Conservation (phyloP, 2,888 invertebrate genomes). For the Thelaira solivaga region DNA sequence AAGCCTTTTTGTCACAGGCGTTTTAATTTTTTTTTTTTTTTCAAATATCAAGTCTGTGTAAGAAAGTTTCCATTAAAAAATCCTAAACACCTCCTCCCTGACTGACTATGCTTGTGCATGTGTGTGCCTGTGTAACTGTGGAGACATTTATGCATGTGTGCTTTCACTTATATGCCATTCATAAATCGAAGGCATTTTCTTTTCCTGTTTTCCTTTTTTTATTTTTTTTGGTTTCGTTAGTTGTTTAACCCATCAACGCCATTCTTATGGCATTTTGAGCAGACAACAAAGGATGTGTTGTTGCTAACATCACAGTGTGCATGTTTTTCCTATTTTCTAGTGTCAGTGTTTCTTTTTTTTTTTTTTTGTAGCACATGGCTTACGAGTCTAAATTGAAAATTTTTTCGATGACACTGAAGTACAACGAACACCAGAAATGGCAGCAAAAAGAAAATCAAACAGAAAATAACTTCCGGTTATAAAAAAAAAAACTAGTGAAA, state of each 20-base stretch:
- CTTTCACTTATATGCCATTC: neutral
- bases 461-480: constrained; percentile 56
- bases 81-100: too few species aligned
- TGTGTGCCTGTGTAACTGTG: neutral
- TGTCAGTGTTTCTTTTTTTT: neutral
- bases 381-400: constrained; percentile 48
- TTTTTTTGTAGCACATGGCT: constrained; percentile 8
- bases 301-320: neutral
- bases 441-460: constrained; percentile 12
- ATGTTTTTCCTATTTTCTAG: neutral
- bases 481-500: constrained; percentile 9
- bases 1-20: too few species aligned
- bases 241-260: constrained; percentile 34
- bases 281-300: constrained; percentile 54
- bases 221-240: constrained; percentile 14
- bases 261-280: constrained; percentile 48
- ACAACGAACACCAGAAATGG: constrained; percentile 15
- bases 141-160: neutral
- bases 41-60: too few species aligned
- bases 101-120: neutral
- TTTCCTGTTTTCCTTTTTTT: constrained; percentile 22
- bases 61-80: too few species aligned
- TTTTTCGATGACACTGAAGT: constrained; percentile 41
- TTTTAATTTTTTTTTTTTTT: too few species aligned
- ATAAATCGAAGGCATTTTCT: constrained; percentile 26